A percentile compares a stretch with the other conserved stretches of the same genome.
These are phyloP conservation scores for Drosophila algonquin DNA, from an alignment of 2,888 invertebrate species.

Conservation along the genomic window DNA sequence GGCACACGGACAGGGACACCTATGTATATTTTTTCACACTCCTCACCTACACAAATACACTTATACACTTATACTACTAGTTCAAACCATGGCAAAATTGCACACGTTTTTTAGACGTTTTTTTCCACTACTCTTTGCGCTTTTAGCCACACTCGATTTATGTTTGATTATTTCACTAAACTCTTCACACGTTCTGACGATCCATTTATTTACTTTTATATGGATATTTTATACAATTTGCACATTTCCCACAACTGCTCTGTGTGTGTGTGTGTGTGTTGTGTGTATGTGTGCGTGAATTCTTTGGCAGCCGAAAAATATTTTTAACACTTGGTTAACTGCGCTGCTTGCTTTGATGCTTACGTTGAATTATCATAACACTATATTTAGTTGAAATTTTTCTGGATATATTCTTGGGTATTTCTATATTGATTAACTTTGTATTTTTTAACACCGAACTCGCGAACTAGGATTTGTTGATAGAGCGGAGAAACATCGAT, in stretches of 20 bases:
- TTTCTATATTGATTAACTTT: slow-evolving; percentile 56
- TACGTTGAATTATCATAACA: slow-evolving; percentile 34
- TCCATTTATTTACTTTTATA: slow-evolving; percentile 49
- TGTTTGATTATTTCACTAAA: slow-evolving; percentile 37
- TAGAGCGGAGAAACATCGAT: no score
- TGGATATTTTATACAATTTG: slow-evolving; percentile 62
- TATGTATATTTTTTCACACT: slow-evolving; percentile 64
- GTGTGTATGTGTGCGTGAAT: slow-evolving; percentile 47
- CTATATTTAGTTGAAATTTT: slow-evolving; percentile 17
- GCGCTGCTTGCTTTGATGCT: slow-evolving; percentile 20
- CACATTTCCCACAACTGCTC: slow-evolving; percentile 70
- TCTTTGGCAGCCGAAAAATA: slow-evolving; percentile 66
- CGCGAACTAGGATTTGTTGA: no score
- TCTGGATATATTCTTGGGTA: slow-evolving; percentile 16
- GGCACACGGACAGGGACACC: slow-evolving; percentile 40
- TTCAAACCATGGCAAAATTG: slow-evolving; percentile 52
- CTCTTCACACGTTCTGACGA: slow-evolving; percentile 31
- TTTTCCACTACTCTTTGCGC: slow-evolving; percentile 17
- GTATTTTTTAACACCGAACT: slow-evolving; percentile 33
- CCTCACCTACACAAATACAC: slow-evolving; percentile 56
- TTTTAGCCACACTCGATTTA: slow-evolving; percentile 24
- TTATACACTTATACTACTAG: slow-evolving; percentile 33
- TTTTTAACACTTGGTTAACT: slow-evolving; percentile 39
- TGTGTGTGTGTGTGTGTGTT: slow-evolving; percentile 41
- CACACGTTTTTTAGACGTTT: slow-evolving; percentile 43